Evolutionary conservation across 2,888 invertebrate genomes (phyloP).

Genomic region (Watsonalla cultraria): DNA sequence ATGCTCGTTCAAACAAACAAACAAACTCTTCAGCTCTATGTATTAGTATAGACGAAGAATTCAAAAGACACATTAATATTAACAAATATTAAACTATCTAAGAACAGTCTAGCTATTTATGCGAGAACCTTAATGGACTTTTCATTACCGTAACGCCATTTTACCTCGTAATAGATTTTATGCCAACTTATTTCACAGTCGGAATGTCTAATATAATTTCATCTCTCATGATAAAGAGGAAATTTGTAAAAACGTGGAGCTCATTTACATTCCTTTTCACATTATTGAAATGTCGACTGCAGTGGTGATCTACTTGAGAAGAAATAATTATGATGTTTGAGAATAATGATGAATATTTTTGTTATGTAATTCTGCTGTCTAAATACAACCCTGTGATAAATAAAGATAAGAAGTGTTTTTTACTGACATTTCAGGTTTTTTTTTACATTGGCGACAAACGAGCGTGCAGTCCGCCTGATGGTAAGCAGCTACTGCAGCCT

Average conservation of each 20-base stretch:
- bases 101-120: background rate
- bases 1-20: no score
- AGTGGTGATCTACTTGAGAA: constrained; percentile 6
- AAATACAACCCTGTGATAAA: no score
- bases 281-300: constrained; percentile 7
- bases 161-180: constrained; percentile 20
- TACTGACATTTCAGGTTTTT: no score
- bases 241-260: background rate
- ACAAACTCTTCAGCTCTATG: no score
- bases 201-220: background rate
- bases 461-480: no score
- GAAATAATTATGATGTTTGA: background rate
- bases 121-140: background rate
- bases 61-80: no score
- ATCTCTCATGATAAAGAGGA: background rate
- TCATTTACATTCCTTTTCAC: background rate
- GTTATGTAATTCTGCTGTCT: no score
- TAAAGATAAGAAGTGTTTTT: no score
- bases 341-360: no score
- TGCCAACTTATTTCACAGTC: constrained; percentile 13
- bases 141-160: constrained; percentile 12
- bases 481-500: no score
- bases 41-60: no score
- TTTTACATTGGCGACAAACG: no score
- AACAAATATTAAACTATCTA: background rate